These are phyloP conservation scores for Scelioninae gen. 2 DNA, from an alignment of 2,888 invertebrate species.

Conservation along the genomic window DNA sequence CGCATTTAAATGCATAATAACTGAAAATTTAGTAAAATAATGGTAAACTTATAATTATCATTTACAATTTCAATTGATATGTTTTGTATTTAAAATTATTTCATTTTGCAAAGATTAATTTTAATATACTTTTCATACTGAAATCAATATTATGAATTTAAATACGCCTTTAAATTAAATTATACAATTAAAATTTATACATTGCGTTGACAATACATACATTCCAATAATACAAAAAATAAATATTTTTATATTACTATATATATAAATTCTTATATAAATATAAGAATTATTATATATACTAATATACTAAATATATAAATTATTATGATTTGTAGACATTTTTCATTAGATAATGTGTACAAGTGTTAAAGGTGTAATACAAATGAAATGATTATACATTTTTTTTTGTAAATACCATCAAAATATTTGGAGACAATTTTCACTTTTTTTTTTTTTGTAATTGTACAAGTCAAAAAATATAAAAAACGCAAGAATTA, in stretches of 20 bases:
- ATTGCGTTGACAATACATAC: conserved; percentile 20
- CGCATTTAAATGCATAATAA: conserved; percentile 38
- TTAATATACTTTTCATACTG: background rate
- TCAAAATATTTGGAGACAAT: conserved; percentile 26
- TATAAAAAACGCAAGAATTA: conserved; percentile 13
- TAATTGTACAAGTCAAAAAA: conserved; percentile 2
- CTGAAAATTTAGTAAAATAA: background rate
- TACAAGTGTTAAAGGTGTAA: too few species aligned
- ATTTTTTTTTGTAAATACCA: conserved; percentile 9
- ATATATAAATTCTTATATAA: too few species aligned
- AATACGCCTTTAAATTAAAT: conserved; percentile 31
- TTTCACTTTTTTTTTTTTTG: conserved; percentile 2
- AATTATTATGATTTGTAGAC: too few species aligned
- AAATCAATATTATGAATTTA: conserved; percentile 14
- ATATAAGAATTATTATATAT: too few species aligned
- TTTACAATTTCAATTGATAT: conserved; percentile 8
- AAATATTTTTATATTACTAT: conserved; percentile 33
- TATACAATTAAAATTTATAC: conserved; percentile 32
- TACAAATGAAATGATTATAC: background rate
- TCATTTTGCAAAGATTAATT: too few species aligned
- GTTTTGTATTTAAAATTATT: conserved; percentile 4
- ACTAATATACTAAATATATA: too few species aligned
- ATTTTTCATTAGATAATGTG: too few species aligned
- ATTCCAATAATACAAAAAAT: conserved; percentile 35
- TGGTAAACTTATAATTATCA: too few species aligned